A percentile compares a stretch with the other conserved stretches of the same genome.
Conservation (phyloP, 2,888 invertebrate genomes). For the Meiosimyza platycephala region DNA sequence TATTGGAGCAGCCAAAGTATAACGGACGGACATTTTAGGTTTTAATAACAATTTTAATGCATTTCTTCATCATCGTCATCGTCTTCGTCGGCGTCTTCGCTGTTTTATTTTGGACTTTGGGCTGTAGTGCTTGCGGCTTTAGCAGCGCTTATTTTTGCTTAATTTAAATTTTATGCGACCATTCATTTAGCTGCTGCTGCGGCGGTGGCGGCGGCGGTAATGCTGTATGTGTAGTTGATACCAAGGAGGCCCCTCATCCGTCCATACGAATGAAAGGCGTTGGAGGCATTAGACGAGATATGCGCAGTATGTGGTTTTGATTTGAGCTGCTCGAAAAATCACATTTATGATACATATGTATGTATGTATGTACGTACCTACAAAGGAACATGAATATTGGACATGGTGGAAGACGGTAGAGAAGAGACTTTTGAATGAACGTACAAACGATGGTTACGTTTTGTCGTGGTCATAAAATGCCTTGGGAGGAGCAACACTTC, state of each 20-base stretch:
- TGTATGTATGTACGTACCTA: not conserved
- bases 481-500: conserved; percentile 39
- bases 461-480: conserved; percentile 28
- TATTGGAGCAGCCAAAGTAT: too few relatives aligned
- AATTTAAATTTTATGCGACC: conserved; percentile 38
- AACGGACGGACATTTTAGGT: conserved; percentile 4
- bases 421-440: conserved; percentile 4
- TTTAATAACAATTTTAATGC: conserved; percentile 36
- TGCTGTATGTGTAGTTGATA: not conserved
- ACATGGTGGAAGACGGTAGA: not conserved
- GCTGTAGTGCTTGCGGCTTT: conserved; percentile 24
- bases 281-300: conserved; percentile 20
- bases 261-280: conserved; percentile 14
- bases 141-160: conserved; percentile 18
- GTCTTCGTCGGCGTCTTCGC: not conserved
- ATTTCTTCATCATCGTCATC: conserved; percentile 14
- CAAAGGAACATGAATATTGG: not conserved
- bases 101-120: not conserved
- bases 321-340: not conserved
- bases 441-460: not conserved
- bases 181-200: not conserved
- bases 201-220: not conserved
- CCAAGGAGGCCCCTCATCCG: not conserved
- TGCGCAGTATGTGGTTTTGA: conserved; percentile 18
- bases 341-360: not conserved